These are phyloP conservation scores for Drosophila lowei DNA, from an alignment of 1,140 invertebrate genomes.

Conservation along the genomic window DNA sequence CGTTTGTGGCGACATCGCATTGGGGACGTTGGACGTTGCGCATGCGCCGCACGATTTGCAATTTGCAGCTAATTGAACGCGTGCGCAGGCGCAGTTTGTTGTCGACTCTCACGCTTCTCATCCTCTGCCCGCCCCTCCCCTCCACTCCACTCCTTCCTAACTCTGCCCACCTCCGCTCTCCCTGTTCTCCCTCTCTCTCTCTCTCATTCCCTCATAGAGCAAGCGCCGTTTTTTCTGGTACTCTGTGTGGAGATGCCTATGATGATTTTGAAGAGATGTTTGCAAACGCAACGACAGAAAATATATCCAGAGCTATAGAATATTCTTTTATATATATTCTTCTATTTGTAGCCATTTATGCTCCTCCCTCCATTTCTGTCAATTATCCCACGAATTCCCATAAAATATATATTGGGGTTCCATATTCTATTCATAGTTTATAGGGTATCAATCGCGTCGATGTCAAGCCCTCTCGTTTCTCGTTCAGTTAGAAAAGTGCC, in stretches of 20 bases:
- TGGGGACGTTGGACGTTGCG: conserved; percentile 56
- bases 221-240: conserved; percentile 17
- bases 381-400: no score
- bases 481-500: conserved; percentile 43
- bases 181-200: neutral
- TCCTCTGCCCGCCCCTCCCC: conserved; percentile 11
- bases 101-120: conserved; percentile 53
- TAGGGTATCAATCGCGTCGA: no score
- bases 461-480: no score
- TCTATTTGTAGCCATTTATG: no score
- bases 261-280: no score
- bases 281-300: no score
- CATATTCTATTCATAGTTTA: no score
- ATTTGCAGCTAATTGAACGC: conserved; percentile 81
- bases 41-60: conserved; percentile 79
- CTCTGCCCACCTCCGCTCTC: neutral
- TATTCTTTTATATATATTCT: no score
- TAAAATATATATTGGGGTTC: no score
- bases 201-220: conserved; percentile 14
- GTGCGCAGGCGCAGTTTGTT: conserved; percentile 77
- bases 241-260: no score
- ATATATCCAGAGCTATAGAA: no score
- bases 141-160: conserved; percentile 5
- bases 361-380: no score
- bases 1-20: conserved; percentile 50